Evolutionary conservation across 2,113 vertebrate species (phyloP), one percentile per base, ranked within the genome.

Genomic region (Cyanistes caeruleus): DNA sequence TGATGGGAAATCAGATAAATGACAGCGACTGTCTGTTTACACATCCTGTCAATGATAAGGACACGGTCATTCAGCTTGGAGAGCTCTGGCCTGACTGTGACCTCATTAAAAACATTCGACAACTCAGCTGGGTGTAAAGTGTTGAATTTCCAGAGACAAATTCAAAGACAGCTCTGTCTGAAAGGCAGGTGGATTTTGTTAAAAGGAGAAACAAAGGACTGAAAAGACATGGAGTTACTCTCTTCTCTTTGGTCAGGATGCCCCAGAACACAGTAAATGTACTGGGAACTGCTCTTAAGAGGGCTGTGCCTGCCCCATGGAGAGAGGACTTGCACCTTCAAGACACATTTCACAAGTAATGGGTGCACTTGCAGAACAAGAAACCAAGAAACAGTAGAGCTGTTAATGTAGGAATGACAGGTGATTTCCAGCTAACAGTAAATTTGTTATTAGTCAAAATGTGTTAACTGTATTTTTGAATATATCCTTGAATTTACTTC

Each of bases 1-100:
- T 90, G 92, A 93, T 85, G 64, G 92, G 83, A 93, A 92, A 92
- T 92, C 72, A 90, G 87, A 94, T 80, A 90, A 90, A 87, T 81
- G 88, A 81, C 79, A 87, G 56, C 0, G 23, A 70, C 90, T 77
- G 82, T 48, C 84, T 91, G 88, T 94, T 94, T 94, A 96, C 93
- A 93, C 72, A 68, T 88, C 72, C 77, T 76, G 63, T 81, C 90
- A 78, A 13, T 72, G 93, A 81, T 84, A 84, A 90, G 76, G 73
- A 84, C 90, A 75, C 0, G 1, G 82, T 67, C 72, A 69, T 86
- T 94, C 90, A 78, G 64, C 75, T 74, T 3, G 5, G 82, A 70
- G 56, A 84, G 76, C 79, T 68, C 60, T 83, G 76, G 79, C 90
- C 82, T 75, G 79, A 30, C 85, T 77, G 79, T 44, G 79, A 73